These are phyloP conservation scores for Lasioglossum baleicum DNA, from an alignment of 1,140 invertebrate species.

Conservation along the genomic window DNA sequence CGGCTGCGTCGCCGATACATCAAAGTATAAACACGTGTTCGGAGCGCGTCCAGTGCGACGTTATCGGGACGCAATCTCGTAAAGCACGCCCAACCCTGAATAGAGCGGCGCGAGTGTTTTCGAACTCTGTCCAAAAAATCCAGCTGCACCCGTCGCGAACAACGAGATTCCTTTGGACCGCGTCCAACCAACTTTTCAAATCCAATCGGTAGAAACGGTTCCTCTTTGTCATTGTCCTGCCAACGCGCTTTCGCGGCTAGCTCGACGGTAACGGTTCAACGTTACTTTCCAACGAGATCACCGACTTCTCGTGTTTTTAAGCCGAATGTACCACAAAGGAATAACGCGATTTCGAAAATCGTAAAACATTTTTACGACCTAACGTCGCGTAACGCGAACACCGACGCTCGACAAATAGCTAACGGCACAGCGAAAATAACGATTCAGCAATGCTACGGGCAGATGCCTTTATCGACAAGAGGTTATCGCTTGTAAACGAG, in stretches of 20 bases:
- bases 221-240: neutral
- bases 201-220: constrained; percentile 59
- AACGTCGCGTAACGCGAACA: no score
- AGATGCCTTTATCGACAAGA: constrained; percentile 33
- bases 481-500: constrained; percentile 43
- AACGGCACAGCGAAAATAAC: neutral
- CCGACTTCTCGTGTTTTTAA: neutral
- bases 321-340: no score
- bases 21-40: no score
- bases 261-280: neutral
- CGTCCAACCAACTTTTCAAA: constrained; percentile 60
- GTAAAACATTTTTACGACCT: no score
- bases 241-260: no score
- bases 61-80: neutral
- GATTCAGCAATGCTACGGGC: constrained; percentile 6
- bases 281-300: neutral
- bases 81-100: neutral
- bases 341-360: neutral
- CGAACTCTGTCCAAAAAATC: neutral
- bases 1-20: no score
- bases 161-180: constrained; percentile 60
- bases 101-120: neutral
- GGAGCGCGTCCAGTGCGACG: no score
- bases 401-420: no score
- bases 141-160: constrained; percentile 37